Conservation (phyloP, 1,140 invertebrate species). For the Matsumurasca onukii region DNA sequence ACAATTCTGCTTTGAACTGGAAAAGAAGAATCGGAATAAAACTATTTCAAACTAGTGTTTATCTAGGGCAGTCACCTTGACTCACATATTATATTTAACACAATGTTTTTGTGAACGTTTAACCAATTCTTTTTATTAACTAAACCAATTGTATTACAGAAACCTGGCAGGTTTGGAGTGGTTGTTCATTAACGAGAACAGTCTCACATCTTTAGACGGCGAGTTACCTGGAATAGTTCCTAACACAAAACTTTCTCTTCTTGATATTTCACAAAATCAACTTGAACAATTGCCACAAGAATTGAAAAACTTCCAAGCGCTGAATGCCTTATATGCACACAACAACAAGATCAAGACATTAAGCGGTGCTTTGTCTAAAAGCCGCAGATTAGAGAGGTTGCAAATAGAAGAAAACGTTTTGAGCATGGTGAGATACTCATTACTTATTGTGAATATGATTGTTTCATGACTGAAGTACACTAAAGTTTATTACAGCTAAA, state of each 20-base stretch:
- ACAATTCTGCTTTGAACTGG: no score
- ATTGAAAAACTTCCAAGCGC: conserved; percentile 60
- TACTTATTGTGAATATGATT: no score
- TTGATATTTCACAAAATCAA: conserved; percentile 71
- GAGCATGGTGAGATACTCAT: conserved; percentile 63
- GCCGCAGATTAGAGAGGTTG: conserved; percentile 61
- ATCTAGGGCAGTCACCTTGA: no score
- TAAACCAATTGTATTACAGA: conserved; percentile 49
- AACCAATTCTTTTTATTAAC: no score
- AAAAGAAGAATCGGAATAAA: no score
- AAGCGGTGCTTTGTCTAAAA: conserved; percentile 67
- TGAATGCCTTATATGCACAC: conserved; percentile 69
- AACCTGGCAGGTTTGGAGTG: conserved; percentile 70
- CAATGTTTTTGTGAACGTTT: no score
- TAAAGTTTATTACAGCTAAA: no score
- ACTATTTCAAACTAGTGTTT: no score
- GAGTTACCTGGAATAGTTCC: conserved; percentile 63
- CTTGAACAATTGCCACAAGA: conserved; percentile 66
- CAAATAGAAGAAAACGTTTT: conserved; percentile 71
- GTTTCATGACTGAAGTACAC: no score
- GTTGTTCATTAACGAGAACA: conserved; percentile 74
- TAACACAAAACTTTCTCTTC: conserved; percentile 62
- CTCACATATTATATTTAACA: no score
- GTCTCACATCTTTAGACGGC: conserved; percentile 67
- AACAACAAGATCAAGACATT: conserved; percentile 67